Evolutionary conservation across 2,888 invertebrate genomes (phyloP).

Genomic region (Orthosia incerta): DNA sequence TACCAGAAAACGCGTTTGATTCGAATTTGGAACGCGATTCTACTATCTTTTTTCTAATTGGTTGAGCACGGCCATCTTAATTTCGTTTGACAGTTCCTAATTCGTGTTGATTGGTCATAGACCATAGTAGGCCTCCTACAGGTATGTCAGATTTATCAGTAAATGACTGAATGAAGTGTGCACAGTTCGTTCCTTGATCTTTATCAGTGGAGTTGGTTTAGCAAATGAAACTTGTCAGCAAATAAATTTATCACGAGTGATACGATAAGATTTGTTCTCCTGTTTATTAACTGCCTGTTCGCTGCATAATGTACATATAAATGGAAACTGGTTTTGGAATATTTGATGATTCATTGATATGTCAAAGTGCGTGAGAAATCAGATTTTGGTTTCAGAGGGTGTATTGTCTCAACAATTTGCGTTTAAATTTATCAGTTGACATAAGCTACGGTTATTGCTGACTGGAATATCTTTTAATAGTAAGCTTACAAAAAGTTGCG

Average conservation of each 20-base stretch:
- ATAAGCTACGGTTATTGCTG: not conserved
- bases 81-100: constrained; percentile 36
- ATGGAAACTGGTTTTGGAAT: constrained; percentile 67
- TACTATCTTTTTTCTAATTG: constrained; percentile 31
- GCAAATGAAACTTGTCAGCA: constrained; percentile 78
- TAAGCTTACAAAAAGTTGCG: not conserved
- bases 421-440: not conserved
- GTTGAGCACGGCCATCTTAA: constrained; percentile 32
- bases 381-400: not conserved
- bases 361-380: constrained; percentile 65
- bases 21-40: constrained; percentile 33
- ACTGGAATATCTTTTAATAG: not conserved
- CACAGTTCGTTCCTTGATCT: constrained; percentile 71
- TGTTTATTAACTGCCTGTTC: constrained; percentile 66
- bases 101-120: constrained; percentile 32
- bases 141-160: constrained; percentile 62
- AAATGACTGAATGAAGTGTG: constrained; percentile 62
- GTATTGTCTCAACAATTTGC: not conserved
- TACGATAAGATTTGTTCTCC: constrained; percentile 77
- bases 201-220: constrained; percentile 73
- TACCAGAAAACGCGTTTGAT: constrained; percentile 3
- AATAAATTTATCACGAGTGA: constrained; percentile 76
- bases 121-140: constrained; percentile 43
- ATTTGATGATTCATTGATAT: constrained; percentile 74
- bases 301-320: constrained; percentile 70